Base-by-base conservation (phyloP, 2,797 vertebrate species). In the Sebastes itinus region DNA sequence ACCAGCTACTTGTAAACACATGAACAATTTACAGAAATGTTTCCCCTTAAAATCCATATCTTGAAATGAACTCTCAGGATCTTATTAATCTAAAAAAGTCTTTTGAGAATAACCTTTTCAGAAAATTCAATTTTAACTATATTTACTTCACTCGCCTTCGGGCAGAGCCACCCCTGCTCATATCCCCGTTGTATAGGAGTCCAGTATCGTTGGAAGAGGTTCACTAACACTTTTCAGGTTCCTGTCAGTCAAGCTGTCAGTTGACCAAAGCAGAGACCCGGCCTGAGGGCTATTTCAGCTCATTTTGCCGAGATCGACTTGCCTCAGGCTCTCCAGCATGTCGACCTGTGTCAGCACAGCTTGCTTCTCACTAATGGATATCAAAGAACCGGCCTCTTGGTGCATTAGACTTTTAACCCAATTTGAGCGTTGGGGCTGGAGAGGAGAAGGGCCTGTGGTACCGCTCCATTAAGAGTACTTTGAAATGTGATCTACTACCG, bases 331-430 rank as follows among this genome's bases (percentile, higher is more conserved):
- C 89, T 49, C 28, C 80, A 72, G 70, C 78, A 54, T 46, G 75
- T 67, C 10, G 30, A 70, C 77, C 69, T 59, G 60, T 84, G 80
- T 92, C 85, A 82, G 82, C 77, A 62, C 77, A 59, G 78, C 79
- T 81, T 73, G 79, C 59, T 20, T 81, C 54, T 59, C 79, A 28
- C 84, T 92, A 92, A 90, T 87, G 83, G 87, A 82, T 78, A 84
- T 89, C 78, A 91, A 72, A 87, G 72, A 78, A 78, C 60, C 22
- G 4, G 70, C 65, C 72, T 78, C 60, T 63, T 60, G 78, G 66
- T 77, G 72, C 87, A 68, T 88, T 85, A 84, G 62, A 89, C 81
- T 67, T 89, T 87, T 84, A 89, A 87, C 84, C 56, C 75, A 75
- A 74, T 90, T 84, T 74, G 60, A 83, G 69, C 25, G 32, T 56